Conservation (phyloP, 2,113 vertebrate genomes). For the Leucopsar rothschildi region DNA sequence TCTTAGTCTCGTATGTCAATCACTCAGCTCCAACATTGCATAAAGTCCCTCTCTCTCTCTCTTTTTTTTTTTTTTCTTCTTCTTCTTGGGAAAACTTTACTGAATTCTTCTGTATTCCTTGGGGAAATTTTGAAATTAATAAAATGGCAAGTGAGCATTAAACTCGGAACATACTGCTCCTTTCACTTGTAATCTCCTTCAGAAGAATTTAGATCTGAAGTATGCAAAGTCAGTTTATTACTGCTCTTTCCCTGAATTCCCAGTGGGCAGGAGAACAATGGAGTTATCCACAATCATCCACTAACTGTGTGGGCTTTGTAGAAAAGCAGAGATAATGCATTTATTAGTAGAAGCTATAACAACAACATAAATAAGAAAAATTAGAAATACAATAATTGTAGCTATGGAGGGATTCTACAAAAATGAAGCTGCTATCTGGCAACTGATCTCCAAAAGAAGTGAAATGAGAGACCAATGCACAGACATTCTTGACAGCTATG, state of each 20-base stretch:
- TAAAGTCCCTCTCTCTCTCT: background rate
- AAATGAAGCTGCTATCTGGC: background rate
- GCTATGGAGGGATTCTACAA: background rate
- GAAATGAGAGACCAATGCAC: background rate
- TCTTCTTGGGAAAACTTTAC: background rate
- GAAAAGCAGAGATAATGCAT: slow-evolving; percentile 26
- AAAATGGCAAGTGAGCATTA: background rate
- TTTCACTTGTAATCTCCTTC: slow-evolving; percentile 38
- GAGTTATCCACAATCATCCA: slow-evolving; percentile 14
- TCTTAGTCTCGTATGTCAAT: background rate
- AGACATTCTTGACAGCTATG: background rate
- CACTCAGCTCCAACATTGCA: background rate
- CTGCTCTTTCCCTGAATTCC: background rate
- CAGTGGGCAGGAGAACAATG: slow-evolving; percentile 15
- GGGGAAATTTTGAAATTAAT: background rate
- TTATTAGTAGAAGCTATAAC: slow-evolving; percentile 19
- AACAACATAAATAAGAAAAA: slow-evolving; percentile 21
- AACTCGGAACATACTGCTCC: background rate
- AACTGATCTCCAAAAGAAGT: background rate
- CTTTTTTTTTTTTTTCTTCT: background rate
- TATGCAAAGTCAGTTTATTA: slow-evolving; percentile 11
- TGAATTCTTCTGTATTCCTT: slow-evolving; percentile 21
- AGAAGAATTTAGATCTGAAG: background rate
- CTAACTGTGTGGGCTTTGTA: slow-evolving; percentile 45
- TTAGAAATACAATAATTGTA: background rate